These are phyloP conservation scores for Arvicola amphibius DNA, from an alignment of 2,797 vertebrate species.

Conservation along the genomic window DNA sequence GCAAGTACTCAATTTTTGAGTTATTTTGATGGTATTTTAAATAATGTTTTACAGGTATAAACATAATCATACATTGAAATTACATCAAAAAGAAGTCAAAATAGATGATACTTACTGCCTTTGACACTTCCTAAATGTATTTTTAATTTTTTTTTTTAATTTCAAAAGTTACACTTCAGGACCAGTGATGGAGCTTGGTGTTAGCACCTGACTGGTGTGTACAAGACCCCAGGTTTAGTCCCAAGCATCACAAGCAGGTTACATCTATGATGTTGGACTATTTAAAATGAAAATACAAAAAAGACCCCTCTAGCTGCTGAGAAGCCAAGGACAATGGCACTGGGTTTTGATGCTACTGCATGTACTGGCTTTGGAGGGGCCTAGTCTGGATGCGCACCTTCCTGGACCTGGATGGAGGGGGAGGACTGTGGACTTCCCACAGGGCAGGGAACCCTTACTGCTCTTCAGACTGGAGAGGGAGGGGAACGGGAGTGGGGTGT, in stretches of 20 bases:
- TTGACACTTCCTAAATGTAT: background rate
- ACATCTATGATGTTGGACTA: background rate
- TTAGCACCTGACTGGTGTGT: background rate
- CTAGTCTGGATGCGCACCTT: too few relatives aligned
- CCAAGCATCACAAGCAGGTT: background rate
- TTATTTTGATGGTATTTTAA: background rate
- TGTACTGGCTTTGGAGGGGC: too few relatives aligned
- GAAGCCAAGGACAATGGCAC: too few relatives aligned
- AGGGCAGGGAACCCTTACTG: too few relatives aligned
- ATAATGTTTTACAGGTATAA: conserved; percentile 18
- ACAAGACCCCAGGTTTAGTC: background rate
- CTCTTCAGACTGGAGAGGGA: too few relatives aligned
- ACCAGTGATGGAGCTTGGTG: background rate
- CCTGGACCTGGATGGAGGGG: too few relatives aligned
- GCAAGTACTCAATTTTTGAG: background rate
- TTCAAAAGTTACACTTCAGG: background rate
- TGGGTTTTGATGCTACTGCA: too few relatives aligned
- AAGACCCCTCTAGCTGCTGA: background rate
- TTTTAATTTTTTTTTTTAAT: background rate
- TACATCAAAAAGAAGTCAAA: background rate
- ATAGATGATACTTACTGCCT: background rate
- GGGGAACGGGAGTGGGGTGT: too few relatives aligned
- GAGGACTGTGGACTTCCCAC: too few relatives aligned
- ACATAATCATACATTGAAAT: background rate
- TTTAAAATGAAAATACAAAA: conserved; percentile 36